A percentile compares a stretch with the other conserved stretches of the same genome.
Conservation (phyloP, 2,113 vertebrate species). For the Equus przewalskii region DNA sequence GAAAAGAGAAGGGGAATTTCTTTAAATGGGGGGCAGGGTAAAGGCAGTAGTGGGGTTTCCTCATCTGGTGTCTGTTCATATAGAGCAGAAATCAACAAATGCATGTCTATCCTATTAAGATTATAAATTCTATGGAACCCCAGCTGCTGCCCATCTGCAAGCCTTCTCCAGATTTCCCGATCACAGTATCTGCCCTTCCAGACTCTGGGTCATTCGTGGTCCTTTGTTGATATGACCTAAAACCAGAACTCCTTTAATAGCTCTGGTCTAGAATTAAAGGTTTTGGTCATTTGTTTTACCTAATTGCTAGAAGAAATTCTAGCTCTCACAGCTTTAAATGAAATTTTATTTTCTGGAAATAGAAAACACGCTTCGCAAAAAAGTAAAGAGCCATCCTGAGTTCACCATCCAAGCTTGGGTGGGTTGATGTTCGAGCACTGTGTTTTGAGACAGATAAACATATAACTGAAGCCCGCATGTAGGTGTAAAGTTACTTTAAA, state of each 20-base stretch:
- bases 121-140: slow-evolving; percentile 73
- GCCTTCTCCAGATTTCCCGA: slow-evolving; percentile 59
- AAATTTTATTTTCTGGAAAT: slow-evolving; percentile 78
- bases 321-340: slow-evolving; percentile 65
- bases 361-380: slow-evolving; percentile 76
- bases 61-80: slow-evolving; percentile 74
- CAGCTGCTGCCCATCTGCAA: slow-evolving; percentile 68
- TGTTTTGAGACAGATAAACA: slow-evolving; percentile 73
- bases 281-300: slow-evolving; percentile 78
- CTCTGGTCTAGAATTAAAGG: background rate
- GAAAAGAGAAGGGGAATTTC: background rate
- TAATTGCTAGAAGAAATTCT: slow-evolving; percentile 79
- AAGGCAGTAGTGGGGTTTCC: background rate
- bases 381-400: slow-evolving; percentile 80
- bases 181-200: slow-evolving; percentile 66
- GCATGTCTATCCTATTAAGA: slow-evolving; percentile 77
- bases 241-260: slow-evolving; percentile 40
- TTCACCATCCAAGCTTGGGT: slow-evolving; percentile 75
- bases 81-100: slow-evolving; percentile 81
- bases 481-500: slow-evolving; percentile 67
- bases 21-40: background rate
- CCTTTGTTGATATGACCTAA: slow-evolving; percentile 68
- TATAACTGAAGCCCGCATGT: slow-evolving; percentile 58
- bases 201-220: slow-evolving; percentile 66
- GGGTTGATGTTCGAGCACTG: slow-evolving; percentile 79